These are phyloP conservation scores for Takifugu bimaculatus DNA, from an alignment of 2,113 vertebrate species.

Conservation along the genomic window DNA sequence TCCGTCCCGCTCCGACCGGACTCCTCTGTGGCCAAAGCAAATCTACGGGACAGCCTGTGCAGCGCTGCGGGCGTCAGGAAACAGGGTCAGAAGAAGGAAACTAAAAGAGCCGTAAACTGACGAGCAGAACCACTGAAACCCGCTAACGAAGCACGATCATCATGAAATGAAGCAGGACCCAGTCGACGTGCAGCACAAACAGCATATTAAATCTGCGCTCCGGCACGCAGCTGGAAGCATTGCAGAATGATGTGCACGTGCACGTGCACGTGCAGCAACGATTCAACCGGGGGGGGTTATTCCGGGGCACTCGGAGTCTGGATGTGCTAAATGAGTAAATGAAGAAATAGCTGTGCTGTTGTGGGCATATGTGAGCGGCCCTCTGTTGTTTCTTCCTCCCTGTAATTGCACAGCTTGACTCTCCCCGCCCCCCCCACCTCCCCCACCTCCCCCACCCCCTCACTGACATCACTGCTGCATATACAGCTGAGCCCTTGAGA, in stretches of 20 bases:
- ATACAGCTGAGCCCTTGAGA: conserved; percentile 25
- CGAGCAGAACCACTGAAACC: conserved; percentile 3
- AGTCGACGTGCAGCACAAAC: conserved; percentile 15
- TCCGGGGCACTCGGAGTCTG: conserved; percentile 18
- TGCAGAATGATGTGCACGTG: conserved; percentile 33
- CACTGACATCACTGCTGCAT: conserved; percentile 50
- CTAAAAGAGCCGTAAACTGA: conserved; percentile 27
- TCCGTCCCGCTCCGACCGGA: conserved; percentile 43
- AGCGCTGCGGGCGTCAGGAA: conserved; percentile 40
- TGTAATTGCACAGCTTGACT: conserved; percentile 66
- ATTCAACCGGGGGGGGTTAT: conserved; percentile 35
- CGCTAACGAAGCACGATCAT: conserved; percentile 18
- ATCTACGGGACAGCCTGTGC: conserved; percentile 47
- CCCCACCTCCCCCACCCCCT: background rate
- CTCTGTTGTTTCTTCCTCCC: conserved; percentile 45
- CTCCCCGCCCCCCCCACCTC: conserved; percentile 31
- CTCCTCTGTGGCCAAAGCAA: conserved; percentile 47
- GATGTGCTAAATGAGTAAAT: conserved; percentile 50
- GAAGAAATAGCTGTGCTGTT: conserved; percentile 50
- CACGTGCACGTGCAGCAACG: conserved; percentile 34
- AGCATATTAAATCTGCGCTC: conserved; percentile 27
- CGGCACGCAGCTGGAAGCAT: conserved; percentile 31
- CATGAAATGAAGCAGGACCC: conserved; percentile 26
- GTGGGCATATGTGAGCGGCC: conserved; percentile 51
- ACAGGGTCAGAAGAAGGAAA: conserved; percentile 38